Evolutionary conservation across 2,113 vertebrate species (phyloP), one percentile per base, ranked within the genome.

Genomic region (Sander lucioperca): DNA sequence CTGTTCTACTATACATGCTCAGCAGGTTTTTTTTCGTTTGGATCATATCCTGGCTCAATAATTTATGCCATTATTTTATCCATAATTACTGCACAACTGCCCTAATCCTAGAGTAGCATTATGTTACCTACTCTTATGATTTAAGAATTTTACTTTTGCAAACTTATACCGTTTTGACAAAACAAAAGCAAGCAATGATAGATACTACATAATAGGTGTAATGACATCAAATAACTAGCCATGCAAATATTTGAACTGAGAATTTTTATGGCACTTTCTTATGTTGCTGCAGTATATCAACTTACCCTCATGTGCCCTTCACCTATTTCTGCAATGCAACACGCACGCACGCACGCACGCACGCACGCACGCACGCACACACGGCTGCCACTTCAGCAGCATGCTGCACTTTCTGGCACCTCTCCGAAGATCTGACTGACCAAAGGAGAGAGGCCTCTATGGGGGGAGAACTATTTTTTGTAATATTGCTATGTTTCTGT

Each of bases 1-100:
- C 65, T 75, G 33, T 72, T 71, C 54, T 51, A 43, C 77, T 70
- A 78, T 73, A 88, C 81, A 87, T 74, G 82, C 79, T 88, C 75
- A 89, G 89, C 86, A 86, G 80, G 86, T 87, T 88, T 93, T 74
- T 89, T 88, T 93, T 71, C 78, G 75, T 90, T 78, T 86, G 81
- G 77, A 78, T 86, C 15, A 19, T 79, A 73, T 67, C 80, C 78
- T 79, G 66, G 53, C 54, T 84, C 64, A 74, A 48, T 59, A 64
- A 64, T 69, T 61, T 73, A 45, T 39, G n/a, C 2, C 18, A 39
- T 39, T 39, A 10, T 39, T 39, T 9, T 10, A 39, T 58, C 25
- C 23, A 56, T 56, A 61, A 23, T 36, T 43, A 48, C 43, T 59
- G 27, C 3, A 57, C 63, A 62, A 14, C 19, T 16, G 27, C 27